Base-by-base conservation (phyloP, 2,797 vertebrate genomes). In the Galagoides demidoff region DNA sequence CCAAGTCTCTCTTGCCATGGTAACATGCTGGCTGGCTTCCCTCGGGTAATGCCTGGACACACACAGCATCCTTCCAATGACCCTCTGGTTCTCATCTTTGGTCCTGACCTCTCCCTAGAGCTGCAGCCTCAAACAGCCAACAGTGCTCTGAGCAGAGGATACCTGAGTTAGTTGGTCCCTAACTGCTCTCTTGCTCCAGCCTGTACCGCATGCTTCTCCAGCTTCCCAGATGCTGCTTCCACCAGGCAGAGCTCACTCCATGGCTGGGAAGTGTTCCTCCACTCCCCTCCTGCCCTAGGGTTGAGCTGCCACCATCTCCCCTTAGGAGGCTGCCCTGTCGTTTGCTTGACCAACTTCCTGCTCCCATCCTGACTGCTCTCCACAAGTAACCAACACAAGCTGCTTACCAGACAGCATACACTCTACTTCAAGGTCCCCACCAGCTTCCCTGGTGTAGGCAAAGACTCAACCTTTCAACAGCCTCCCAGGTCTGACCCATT, bases 31-130 rank as follows among this genome's bases (percentile, higher is more conserved):
- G 8, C 52, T n/a, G 63, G 63, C 16, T 66, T n/a, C 7, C 78
- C 23, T 23, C 68, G 39, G 63, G 64, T 27, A 4, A 57, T 1
- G 0, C 27, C 85, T 37, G 39, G 49, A 61, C 25, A 61, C 77
- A 7, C 0, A 68, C 49, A 29, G 37, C n/a, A 22, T 74, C 78
- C n/a, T 64, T 25, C 59, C 52, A 57, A 1, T 0, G 0, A 43
- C 52, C 43, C 63, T 73, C 20, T 23, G 29, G 31, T 37, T 55
- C 34, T 68, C 11, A 6, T 25, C 14, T 37, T 31, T 22, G 0
- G 11, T 43, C 78, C 68, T 63, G 43, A 49, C 57, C 52, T 84
- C n/a, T 81, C 45, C 45, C 34, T 31, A 45, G 43, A 59, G 70
- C 61, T 88, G 68, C 10, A 14, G 61, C 55, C 49, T 74, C 59